Conservation (phyloP, 2,113 vertebrate genomes). For the Pygoscelis antarcticus region DNA sequence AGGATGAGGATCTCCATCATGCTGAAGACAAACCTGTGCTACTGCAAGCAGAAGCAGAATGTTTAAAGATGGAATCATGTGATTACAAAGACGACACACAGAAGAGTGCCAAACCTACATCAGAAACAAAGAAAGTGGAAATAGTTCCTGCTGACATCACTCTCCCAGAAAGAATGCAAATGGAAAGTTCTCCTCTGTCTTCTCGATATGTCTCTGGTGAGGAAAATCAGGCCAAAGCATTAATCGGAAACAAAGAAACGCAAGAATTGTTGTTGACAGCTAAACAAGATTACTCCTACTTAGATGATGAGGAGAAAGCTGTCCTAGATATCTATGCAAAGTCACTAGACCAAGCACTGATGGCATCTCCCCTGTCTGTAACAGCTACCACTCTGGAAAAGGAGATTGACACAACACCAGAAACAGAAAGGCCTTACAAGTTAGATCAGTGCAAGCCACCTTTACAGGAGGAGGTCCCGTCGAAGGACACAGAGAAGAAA, state of each 20-base stretch:
- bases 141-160: slow-evolving; percentile 11
- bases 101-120: slow-evolving; percentile 8
- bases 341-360: slow-evolving; percentile 4
- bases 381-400: not conserved
- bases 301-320: slow-evolving; percentile 20
- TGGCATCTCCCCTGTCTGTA: not conserved
- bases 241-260: not conserved
- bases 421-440: not conserved
- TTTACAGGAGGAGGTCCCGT: slow-evolving; percentile 15
- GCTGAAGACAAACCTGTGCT: slow-evolving; percentile 37
- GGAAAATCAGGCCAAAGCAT: not conserved
- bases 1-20: slow-evolving; percentile 1
- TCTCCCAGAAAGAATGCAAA: not conserved
- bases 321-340: slow-evolving; percentile 19
- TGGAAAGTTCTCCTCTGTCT: not conserved
- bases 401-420: not conserved
- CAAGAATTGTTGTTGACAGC: not conserved
- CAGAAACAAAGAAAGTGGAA: slow-evolving; percentile 57
- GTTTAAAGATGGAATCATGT: slow-evolving; percentile 64
- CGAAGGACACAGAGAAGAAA: not conserved
- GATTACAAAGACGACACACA: slow-evolving; percentile 23
- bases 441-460: not conserved
- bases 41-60: slow-evolving; percentile 54
- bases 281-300: slow-evolving; percentile 3
- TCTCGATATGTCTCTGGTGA: not conserved